These are phyloP conservation scores for Labeo catla DNA, from an alignment of 2,113 vertebrate genomes.

Conservation along the genomic window DNA sequence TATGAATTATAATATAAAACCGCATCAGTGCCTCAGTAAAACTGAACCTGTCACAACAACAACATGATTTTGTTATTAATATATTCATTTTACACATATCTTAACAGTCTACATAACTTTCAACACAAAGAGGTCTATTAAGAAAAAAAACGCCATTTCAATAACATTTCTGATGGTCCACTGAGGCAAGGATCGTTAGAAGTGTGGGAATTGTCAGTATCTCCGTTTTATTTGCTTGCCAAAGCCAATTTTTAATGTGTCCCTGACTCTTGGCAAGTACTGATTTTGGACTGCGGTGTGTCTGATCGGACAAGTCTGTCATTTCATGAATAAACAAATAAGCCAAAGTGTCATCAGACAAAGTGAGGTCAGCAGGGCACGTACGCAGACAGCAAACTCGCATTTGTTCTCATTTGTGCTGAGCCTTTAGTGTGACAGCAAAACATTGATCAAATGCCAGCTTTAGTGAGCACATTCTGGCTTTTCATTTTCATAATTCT, in stretches of 20 bases:
- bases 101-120: background rate
- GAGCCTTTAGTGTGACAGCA: constrained; percentile 60
- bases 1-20: too few relatives aligned
- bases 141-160: too few relatives aligned
- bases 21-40: background rate
- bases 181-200: background rate
- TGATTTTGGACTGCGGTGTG: background rate
- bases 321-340: constrained; percentile 44
- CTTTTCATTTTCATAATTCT: constrained; percentile 70
- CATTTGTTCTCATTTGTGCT: constrained; percentile 64
- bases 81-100: background rate
- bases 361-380: constrained; percentile 54
- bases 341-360: constrained; percentile 41
- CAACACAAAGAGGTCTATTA: too few relatives aligned
- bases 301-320: background rate
- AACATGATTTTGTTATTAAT: background rate
- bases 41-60: background rate
- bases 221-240: background rate
- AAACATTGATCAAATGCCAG: constrained; percentile 64
- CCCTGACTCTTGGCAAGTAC: background rate
- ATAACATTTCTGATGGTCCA: background rate
- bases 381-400: constrained; percentile 54
- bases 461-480: constrained; percentile 52
- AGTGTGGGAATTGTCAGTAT: background rate
- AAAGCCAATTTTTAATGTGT: background rate